Evolutionary conservation across 2,113 vertebrate species (phyloP).

Genomic region (Pedetes capensis): DNA sequence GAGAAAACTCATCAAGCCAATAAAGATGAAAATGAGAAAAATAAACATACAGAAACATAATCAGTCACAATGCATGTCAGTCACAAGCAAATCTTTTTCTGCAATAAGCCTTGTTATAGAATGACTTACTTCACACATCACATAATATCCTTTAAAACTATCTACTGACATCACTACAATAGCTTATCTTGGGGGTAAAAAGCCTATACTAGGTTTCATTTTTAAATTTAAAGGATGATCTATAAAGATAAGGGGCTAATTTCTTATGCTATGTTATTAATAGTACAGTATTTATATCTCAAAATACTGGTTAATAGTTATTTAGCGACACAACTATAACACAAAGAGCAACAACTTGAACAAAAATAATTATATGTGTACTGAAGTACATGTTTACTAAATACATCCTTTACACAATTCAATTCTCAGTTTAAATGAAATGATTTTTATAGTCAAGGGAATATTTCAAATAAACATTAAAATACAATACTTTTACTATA

Average conservation of each 20-base stretch:
- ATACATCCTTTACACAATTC: neutral
- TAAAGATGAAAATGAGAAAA: neutral
- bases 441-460: neutral
- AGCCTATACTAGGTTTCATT: neutral
- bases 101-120: neutral
- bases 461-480: conserved; percentile 35
- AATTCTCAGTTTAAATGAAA: neutral
- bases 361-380: neutral
- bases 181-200: neutral
- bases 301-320: neutral
- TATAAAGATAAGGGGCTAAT: neutral
- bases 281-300: neutral
- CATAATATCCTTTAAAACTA: neutral
- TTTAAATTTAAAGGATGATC: conserved; percentile 17
- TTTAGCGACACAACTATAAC: neutral
- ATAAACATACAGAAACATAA: neutral
- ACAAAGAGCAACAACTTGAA: conserved; percentile 6
- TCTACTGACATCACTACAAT: neutral
- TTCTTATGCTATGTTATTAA: conserved; percentile 6
- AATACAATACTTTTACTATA: neutral
- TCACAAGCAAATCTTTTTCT: conserved; percentile 11
- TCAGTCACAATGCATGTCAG: neutral
- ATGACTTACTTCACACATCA: neutral
- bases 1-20: neutral
- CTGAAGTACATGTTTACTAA: neutral